Evolutionary conservation across 1,140 invertebrate genomes (phyloP), one percentile per base, ranked within the genome.

Genomic region (Tetranychus cinnabarinus): DNA sequence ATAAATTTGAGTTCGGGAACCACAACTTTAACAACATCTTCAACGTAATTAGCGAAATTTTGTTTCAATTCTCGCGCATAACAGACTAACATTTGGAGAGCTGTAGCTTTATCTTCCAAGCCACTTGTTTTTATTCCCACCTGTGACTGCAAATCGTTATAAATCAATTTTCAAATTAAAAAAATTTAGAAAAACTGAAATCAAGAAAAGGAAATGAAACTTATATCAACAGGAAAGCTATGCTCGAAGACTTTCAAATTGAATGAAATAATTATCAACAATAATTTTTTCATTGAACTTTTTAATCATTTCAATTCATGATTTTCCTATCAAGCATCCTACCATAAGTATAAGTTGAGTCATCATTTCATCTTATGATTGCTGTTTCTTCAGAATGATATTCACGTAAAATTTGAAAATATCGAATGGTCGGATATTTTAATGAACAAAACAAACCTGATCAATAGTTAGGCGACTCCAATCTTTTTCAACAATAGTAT

Each of bases 61-160:
- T 95, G 89, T 73, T 97, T 97, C 33, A 98, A 75, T 74, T 98
- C 93, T 35, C 89, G 79, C 0, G 95, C 95, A 72, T 97, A 99
- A 72, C 93, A 97, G 8, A 97, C 91, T 8, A 99, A 75, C 93
- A 99, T 99, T 72, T 96, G 91, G 71, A 93, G 98, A 0, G 96
- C 96, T 1, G 90, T 95, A 0, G 92, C 90, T 72, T 99, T 99
- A 68, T 99, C 95, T 74, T 99, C 96, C 60, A 99, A 77, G 64
- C 90, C 86, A 39, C 76, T 72, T 39, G 78, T 80, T 57, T 73
- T 69, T 46, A 80, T 78, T 33, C 78, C 78, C 67, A 79, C 76
- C 62, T 71, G 76, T 70, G 77, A 76, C 68, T 83, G 67, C 34
- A 70, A 23, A 52, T 4, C 2, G 6, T 23, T 15, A 52, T 2